Evolutionary conservation across 2,797 vertebrate genomes (phyloP), one percentile per base, ranked within the genome.

Genomic region (Pampus argenteus): DNA sequence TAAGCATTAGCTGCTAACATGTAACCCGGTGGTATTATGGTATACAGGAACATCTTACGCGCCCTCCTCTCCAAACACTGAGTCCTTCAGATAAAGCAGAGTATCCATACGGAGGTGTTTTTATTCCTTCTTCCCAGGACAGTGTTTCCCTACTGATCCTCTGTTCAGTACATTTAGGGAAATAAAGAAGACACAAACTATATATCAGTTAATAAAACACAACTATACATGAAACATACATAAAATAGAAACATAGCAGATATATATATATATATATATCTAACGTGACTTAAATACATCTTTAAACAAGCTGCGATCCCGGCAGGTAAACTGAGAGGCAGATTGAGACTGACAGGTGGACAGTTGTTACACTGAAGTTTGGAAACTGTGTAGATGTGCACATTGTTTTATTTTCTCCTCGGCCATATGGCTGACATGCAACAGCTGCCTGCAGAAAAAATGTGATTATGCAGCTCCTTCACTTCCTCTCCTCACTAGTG

Each of bases 401-500:
- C 17, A 18, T 2, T 38, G 18, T 2, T 38, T 20, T 63, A 62
- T 0, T 6, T 50, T n/a, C n/a, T n/a, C n/a, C n/a, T n/a, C n/a
- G n/a, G n/a, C n/a, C n/a, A n/a, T n/a, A n/a, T n/a, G n/a, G n/a
- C n/a, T n/a, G n/a, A n/a, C n/a, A n/a, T n/a, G n/a, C n/a, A 58
- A 64, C 62, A 71, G 62, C 58, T 71, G 66, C 36, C 44, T 8
- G 22, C 2, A 69, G 29, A 7, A 28, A 48, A 61, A 55, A 55
- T 45, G 47, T 9, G 5, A 54, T 66, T 58, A 50, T 23, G 20
- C 8, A 29, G 20, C 63, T 65, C 26, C 64, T 56, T 38, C 26
- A 28, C 52, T 66, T 58, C 7, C 34, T n/a, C 42, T 40, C 57
- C 40, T 40, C 45, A 55, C 26, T 49, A 18, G 40, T 20, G 8